Evolutionary conservation across 1,140 invertebrate genomes (phyloP).

Genomic region (Macrotrachela quadricornifera): DNA sequence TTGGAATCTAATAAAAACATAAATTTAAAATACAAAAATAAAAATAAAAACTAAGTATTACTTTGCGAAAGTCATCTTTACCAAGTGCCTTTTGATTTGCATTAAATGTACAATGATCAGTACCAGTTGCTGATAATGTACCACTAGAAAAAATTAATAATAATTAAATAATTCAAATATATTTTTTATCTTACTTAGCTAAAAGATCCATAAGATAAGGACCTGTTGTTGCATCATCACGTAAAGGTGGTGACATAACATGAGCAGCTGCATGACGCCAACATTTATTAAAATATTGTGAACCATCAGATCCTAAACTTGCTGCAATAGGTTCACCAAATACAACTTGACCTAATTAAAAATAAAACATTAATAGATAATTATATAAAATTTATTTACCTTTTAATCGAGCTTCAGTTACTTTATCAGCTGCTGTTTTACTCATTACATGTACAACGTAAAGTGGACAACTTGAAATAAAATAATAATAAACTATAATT

Average conservation of each 20-base stretch:
- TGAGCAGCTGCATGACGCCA: constrained; percentile 72
- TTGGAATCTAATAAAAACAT: constrained; percentile 52
- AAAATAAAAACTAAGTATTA: no score
- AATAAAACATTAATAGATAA: constrained; percentile 5
- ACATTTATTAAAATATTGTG: constrained; percentile 26
- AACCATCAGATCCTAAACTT: constrained; percentile 37
- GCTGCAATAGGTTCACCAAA: constrained; percentile 80
- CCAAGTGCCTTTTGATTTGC: constrained; percentile 74
- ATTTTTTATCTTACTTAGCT: constrained; percentile 62
- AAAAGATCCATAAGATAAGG: constrained; percentile 57
- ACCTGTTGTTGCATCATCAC: constrained; percentile 58
- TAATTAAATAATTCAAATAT: no score
- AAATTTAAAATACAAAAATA: no score
- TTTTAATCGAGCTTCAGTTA: constrained; percentile 45
- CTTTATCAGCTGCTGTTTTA: constrained; percentile 55
- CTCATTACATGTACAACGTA: constrained; percentile 95
- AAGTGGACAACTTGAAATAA: constrained; percentile 46
- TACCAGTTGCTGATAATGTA: constrained; percentile 61
- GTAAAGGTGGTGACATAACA: constrained; percentile 68
- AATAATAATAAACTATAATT: no score
- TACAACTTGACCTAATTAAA: constrained; percentile 37
- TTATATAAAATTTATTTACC: constrained; percentile 26
- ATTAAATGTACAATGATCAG: constrained; percentile 88
- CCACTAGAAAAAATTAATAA: no score
- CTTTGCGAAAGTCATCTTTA: constrained; percentile 64